phyloP scores from a whole-genome alignment of 2,113 vertebrate genomes.

The Pyxicephalus adspersus region DNA sequence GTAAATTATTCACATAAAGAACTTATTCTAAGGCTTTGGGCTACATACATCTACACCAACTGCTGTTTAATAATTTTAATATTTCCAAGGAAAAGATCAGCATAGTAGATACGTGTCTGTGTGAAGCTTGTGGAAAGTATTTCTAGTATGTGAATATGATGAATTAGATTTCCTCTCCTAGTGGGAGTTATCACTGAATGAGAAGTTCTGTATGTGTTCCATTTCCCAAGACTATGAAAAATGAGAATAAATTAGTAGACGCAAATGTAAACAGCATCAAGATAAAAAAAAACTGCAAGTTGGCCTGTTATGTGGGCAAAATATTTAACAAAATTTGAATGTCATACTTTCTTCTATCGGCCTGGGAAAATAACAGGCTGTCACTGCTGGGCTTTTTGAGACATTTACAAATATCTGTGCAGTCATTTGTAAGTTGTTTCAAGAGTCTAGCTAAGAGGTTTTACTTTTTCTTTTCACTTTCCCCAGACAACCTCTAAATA shows the following conservation, averaged over 20 bases:
- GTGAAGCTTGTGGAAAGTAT: background rate
- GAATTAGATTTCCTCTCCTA: background rate
- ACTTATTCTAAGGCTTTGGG: background rate
- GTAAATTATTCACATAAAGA: background rate
- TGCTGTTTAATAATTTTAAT: background rate
- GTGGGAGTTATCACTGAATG: background rate
- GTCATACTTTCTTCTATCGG: no score
- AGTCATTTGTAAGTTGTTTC: no score
- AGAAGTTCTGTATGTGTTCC: background rate
- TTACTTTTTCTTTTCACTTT: no score
- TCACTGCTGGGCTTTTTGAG: no score
- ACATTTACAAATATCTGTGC: no score
- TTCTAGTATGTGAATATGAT: background rate
- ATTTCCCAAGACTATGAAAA: background rate
- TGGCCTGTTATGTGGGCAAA: no score
- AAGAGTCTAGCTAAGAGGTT: no score
- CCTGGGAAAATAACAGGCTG: no score
- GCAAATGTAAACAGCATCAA: no score
- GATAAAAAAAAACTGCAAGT: no score
- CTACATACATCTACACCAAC: background rate
- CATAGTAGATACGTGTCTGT: background rate
- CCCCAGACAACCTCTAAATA: no score
- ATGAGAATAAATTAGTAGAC: background rate
- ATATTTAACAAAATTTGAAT: no score
- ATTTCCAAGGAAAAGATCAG: background rate